Base-by-base conservation (phyloP, 2,888 invertebrate genomes). In the Catocala sponsa region DNA sequence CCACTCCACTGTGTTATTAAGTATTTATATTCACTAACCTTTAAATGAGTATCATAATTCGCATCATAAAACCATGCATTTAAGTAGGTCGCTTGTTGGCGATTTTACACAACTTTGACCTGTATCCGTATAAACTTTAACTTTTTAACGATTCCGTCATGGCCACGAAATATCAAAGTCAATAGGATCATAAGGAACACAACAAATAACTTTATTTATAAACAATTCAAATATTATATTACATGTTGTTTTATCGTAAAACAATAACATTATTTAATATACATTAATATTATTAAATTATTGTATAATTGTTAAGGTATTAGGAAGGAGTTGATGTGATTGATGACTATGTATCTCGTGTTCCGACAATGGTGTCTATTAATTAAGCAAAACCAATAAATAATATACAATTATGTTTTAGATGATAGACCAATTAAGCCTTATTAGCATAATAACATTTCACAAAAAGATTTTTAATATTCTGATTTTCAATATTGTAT, bases 301-400 rank as follows among this genome's bases (percentile, higher is more conserved):
- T 74, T 63, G 50, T 59, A 55, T 63, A 72, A 69, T 70, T 75
- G 55, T 69, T 62, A 42, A 71, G 69, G 65, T 75, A 78, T 78
- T 77, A 75, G 78, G 76, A 72, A 75, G 76, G 55, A 63, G 50
- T 66, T 63, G 61, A 63, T 65, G 53, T 71, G 78, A 75, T 78
- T 52, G 54, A 78, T 72, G 60, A 12, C 46, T 10, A n/a, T 41
- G 7, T 72, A 59, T 64, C 51, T 66, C 25, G 49, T 58, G 55
- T 78, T 77, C 76, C 76, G 78, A 78, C 72, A 77, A 65, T 58
- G 25, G 7, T 65, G 67, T 75, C 51, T 63, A 70, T 63, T 69
- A 65, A 75, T 70, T 72, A 69, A 72, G 32, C 49, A 54, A 59
- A 48, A 38, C 51, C 49, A 63, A 72, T 77, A 75, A 78, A 78